phyloP scores from a whole-genome alignment of 2,888 invertebrate species.

The Melanophora roralis region DNA sequence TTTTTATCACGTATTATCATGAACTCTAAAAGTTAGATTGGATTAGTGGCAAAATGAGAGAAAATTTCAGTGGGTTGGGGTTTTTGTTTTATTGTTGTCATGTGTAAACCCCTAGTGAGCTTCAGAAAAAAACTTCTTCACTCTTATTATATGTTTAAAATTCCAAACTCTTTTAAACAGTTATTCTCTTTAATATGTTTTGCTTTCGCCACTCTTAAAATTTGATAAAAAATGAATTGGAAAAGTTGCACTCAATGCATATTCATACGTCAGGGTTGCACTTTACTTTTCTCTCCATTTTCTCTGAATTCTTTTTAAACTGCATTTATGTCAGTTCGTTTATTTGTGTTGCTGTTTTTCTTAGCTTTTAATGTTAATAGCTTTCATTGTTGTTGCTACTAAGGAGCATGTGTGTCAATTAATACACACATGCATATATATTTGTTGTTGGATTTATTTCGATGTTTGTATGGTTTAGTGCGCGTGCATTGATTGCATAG shows the following conservation, averaged over 20 bases:
- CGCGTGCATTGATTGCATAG: constrained; percentile 59
- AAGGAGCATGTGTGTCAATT: constrained; percentile 46
- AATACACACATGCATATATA: no score
- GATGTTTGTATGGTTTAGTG: constrained; percentile 50
- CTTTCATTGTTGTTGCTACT: constrained; percentile 5
- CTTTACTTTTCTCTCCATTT: constrained; percentile 24
- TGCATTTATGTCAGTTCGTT: constrained; percentile 32
- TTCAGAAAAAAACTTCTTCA: constrained; percentile 22
- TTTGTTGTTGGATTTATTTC: constrained; percentile 39
- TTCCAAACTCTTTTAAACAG: neutral
- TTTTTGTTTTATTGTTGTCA: no score
- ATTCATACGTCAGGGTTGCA: neutral
- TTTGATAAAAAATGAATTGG: neutral
- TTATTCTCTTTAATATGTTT: neutral
- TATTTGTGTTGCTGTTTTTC: constrained; percentile 14
- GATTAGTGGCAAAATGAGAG: no score
- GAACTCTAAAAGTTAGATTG: no score
- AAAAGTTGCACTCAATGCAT: neutral
- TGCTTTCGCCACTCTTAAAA: constrained; percentile 6
- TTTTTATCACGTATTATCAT: no score
- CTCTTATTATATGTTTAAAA: neutral
- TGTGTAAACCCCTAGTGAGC: no score
- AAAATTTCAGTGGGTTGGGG: no score
- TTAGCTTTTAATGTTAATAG: neutral
- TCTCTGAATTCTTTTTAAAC: neutral